Evolutionary conservation across 2,113 vertebrate genomes (phyloP).

Genomic region (Ivindomyrus marchei): DNA sequence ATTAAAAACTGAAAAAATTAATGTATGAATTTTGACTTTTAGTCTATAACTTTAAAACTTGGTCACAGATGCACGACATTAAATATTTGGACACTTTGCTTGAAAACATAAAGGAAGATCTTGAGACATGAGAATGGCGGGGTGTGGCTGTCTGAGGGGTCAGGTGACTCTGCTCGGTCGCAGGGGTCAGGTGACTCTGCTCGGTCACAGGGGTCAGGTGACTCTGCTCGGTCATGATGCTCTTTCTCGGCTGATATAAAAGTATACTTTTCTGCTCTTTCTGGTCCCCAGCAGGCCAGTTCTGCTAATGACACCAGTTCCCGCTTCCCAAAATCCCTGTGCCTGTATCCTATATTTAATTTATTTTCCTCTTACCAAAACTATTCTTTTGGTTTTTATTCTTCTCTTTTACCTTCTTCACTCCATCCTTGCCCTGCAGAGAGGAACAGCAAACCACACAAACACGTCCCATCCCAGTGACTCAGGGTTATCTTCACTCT

Average conservation of each 20-base stretch:
- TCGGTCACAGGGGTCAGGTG: no score
- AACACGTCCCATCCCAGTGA: background rate
- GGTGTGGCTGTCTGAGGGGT: background rate
- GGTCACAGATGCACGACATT: background rate
- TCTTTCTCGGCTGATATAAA: background rate
- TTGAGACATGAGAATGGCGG: background rate
- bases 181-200: no score
- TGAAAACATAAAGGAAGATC: background rate
- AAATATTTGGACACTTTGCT: background rate
- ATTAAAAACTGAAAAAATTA: background rate
- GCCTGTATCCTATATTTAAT: background rate
- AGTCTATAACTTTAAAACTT: background rate
- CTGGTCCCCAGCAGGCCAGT: background rate
- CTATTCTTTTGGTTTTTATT: background rate
- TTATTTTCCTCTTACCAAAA: background rate
- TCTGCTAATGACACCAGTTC: background rate
- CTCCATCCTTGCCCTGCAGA: background rate
- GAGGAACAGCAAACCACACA: background rate
- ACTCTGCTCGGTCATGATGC: background rate
- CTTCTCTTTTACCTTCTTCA: background rate
- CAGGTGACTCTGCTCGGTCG: background rate
- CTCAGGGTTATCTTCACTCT: background rate
- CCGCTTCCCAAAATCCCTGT: background rate
- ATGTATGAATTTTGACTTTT: background rate
- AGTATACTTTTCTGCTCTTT: background rate